These are phyloP conservation scores for Euclidia mi DNA, from an alignment of 2,888 invertebrate species.

Conservation along the genomic window DNA sequence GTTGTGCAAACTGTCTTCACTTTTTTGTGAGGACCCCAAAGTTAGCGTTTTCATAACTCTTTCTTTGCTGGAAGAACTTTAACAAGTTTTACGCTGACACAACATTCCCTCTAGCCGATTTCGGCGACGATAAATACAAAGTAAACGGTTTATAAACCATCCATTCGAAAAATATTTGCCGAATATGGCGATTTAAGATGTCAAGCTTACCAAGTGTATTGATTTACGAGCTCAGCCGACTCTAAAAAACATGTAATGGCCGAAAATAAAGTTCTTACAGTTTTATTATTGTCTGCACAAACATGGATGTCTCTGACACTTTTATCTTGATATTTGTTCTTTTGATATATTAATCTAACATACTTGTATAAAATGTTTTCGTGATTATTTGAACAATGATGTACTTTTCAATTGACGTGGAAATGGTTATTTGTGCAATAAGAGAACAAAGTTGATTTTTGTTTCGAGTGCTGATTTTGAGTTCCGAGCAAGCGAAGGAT, in stretches of 20 bases:
- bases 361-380: neutral
- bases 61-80: conserved; percentile 78
- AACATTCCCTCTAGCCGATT: conserved; percentile 61
- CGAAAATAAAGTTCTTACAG: conserved; percentile 32
- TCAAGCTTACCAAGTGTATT: conserved; percentile 48
- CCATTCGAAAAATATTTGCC: conserved; percentile 51
- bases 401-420: no score
- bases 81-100: conserved; percentile 82
- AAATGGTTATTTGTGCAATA: no score
- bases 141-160: conserved; percentile 63
- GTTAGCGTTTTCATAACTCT: conserved; percentile 86
- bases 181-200: conserved; percentile 50
- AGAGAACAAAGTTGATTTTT: no score
- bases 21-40: conserved; percentile 80
- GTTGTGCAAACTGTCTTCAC: conserved; percentile 75
- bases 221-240: conserved; percentile 43
- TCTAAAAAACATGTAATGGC: conserved; percentile 42
- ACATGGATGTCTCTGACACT: conserved; percentile 31
- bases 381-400: neutral
- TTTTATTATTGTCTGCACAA: conserved; percentile 46
- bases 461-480: no score
- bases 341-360: conserved; percentile 10
- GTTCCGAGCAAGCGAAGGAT: no score
- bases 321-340: conserved; percentile 15
- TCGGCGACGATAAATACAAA: conserved; percentile 62